Conservation (phyloP, 2,797 vertebrate species). For the Psittacula echo region DNA sequence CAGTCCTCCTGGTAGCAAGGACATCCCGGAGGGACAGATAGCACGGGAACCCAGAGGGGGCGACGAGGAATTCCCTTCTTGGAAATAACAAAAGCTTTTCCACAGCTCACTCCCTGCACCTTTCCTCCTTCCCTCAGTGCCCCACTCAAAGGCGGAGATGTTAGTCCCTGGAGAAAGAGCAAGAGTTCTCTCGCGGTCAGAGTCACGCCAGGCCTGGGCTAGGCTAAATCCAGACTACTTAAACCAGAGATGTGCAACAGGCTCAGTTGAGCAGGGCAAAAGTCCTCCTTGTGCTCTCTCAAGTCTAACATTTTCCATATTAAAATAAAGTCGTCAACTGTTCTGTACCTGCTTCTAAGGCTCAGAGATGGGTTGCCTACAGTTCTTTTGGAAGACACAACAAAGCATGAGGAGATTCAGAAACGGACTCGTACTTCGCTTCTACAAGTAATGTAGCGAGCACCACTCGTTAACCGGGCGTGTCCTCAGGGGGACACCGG, state of each 20-base stretch:
- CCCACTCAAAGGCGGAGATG: background rate
- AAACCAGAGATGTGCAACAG: background rate
- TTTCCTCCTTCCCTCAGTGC: background rate
- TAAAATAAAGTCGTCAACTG: background rate
- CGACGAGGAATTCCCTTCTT: background rate
- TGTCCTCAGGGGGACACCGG: background rate
- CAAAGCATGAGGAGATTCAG: background rate
- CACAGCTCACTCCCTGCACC: background rate
- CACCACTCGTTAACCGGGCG: background rate
- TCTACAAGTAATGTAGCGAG: background rate
- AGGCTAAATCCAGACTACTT: background rate
- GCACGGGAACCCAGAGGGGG: background rate
- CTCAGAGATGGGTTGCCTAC: background rate
- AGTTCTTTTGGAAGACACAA: background rate
- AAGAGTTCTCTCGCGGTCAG: background rate
- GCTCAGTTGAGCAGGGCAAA: background rate
- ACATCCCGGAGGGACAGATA: background rate
- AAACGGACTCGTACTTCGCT: background rate
- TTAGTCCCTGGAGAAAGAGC: background rate
- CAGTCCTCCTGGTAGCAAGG: background rate
- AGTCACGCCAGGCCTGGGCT: background rate
- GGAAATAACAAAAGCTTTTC: background rate
- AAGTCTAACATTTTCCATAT: background rate
- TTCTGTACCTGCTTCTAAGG: background rate
- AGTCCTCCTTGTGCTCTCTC: background rate